These are phyloP conservation scores for Onthophagus sagittarius DNA, from an alignment of 2,888 invertebrate species.

Conservation along the genomic window DNA sequence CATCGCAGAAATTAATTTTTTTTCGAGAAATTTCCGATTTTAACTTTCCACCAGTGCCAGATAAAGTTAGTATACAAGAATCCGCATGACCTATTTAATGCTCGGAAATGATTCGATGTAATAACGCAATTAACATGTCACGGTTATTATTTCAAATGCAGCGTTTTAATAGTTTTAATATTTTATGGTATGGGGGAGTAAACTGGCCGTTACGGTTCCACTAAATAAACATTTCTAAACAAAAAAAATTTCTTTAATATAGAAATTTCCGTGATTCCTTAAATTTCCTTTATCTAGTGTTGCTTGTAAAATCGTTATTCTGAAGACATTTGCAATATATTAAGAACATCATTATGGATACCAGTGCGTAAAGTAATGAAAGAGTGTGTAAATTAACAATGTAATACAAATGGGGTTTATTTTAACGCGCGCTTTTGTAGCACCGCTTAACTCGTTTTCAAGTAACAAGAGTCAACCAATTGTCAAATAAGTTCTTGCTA, in stretches of 20 bases:
- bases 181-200: conserved; percentile 3
- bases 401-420: too few relatives aligned
- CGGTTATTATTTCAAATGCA: conserved; percentile 13
- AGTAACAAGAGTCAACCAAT: too few relatives aligned
- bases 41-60: not conserved
- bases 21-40: too few relatives aligned
- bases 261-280: not conserved
- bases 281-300: not conserved
- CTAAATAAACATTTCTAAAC: not conserved
- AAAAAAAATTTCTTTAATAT: conserved; percentile 1
- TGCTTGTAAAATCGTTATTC: too few relatives aligned
- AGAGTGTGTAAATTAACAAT: too few relatives aligned
- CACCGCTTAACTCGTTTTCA: too few relatives aligned
- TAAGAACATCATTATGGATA: too few relatives aligned
- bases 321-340: too few relatives aligned
- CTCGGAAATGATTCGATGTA: conserved; percentile 6
- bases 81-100: not conserved
- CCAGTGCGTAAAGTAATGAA: too few relatives aligned
- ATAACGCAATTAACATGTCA: conserved; percentile 12
- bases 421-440: too few relatives aligned
- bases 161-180: conserved; percentile 9
- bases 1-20: not conserved
- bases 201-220: conserved; percentile 4
- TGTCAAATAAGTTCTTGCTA: too few relatives aligned
- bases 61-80: not conserved